Evolutionary conservation across 2,888 invertebrate genomes (phyloP), one percentile per base, ranked within the genome.

Genomic region (Andrena marginata): DNA sequence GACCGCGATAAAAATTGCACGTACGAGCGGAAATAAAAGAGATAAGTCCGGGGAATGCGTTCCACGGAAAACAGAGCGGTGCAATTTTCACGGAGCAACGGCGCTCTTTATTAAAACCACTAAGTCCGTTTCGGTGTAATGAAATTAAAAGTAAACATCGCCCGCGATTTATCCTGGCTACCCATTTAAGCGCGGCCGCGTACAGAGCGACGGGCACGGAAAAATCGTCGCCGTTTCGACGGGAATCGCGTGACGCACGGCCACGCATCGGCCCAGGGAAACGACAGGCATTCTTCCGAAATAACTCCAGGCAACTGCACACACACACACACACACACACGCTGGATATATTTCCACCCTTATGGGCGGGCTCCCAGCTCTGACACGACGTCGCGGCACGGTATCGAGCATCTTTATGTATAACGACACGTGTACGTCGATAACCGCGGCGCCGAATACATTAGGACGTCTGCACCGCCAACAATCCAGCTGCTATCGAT

Each of bases 401-500:
- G 65, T 80, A 81, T 71, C 72, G 80, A 31, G 56, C 77, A 77
- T 79, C 60, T 75, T 68, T 82, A 85, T 54, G 59, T 42, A 81
- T 60, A 74, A 74, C 59, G 63, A 74, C 74, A 75, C 75, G 80
- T 80, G 71, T 70, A 85, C 81, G 82, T 89, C 91, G 87, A 91
- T 90, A 90, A 77, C 77, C 65, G 71, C 68, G 91, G 90, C 90
- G 90, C 91, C 91, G 91, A 90, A 90, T 90, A 90, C 89, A 91
- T 90, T 90, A 90, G 73, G 56, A 80, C 72, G 90, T 90, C 90
- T 90, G 86, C 73, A 42, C n/a, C 42, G 73, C 49, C 77, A 51
- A 42, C 78, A 48, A 69, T 69, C 54, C 70, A 54, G 60, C 71
- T 48, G 23, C 63, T 59, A 64, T 76, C 63, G 78, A 79, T 78